Percentiles rank a stretch among this genome's conserved stretches.
Evolutionary conservation across 2,113 vertebrate species (phyloP).

Genomic region (Ariopsis seemanni): DNA sequence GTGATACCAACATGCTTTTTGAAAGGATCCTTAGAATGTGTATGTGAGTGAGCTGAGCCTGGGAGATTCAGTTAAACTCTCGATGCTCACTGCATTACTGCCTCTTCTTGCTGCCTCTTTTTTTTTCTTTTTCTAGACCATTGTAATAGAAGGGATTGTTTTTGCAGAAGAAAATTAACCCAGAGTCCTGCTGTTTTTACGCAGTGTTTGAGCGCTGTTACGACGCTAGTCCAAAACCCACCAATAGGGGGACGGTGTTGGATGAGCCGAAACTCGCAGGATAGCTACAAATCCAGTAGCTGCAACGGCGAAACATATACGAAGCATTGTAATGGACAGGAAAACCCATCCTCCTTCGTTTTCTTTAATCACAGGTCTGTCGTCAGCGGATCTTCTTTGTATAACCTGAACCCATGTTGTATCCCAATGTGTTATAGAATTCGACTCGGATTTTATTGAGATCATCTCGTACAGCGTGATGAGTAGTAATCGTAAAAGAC

Average conservation of each 20-base stretch:
- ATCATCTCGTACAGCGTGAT: background rate
- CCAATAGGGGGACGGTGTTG: background rate
- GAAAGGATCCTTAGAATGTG: background rate
- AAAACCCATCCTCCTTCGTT: too few relatives aligned
- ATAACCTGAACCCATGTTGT: background rate
- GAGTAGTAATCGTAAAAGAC: background rate
- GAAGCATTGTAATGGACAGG: too few relatives aligned
- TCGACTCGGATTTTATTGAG: background rate
- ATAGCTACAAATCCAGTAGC: background rate
- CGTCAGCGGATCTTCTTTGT: background rate
- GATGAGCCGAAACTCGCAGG: background rate
- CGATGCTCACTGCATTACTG: background rate
- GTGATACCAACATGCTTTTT: background rate
- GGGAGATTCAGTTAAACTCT: background rate
- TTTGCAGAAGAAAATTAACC: background rate
- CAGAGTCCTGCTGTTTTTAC: too few relatives aligned
- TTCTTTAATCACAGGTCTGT: background rate
- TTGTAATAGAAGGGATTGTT: background rate
- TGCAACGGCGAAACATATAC: background rate
- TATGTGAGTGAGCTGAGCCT: background rate
- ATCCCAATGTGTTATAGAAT: background rate
- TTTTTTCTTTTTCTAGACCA: background rate
- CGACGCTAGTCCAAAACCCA: background rate
- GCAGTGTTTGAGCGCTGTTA: background rate
- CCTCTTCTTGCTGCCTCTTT: background rate